These are phyloP conservation scores for Baronia brevicornis DNA, from an alignment of 2,888 invertebrate species.

Conservation along the genomic window DNA sequence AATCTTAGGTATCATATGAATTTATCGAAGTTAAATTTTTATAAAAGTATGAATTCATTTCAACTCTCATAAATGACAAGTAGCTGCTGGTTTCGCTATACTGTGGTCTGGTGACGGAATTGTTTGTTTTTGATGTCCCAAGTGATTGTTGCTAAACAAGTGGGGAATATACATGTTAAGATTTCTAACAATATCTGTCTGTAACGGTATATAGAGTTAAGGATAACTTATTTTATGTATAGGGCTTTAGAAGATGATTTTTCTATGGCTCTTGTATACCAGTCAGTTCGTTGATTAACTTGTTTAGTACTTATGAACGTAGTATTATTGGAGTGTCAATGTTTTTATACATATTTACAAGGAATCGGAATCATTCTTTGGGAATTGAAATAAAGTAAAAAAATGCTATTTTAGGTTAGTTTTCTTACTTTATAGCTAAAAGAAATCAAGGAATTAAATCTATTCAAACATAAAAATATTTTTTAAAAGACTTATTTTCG, in stretches of 20 bases:
- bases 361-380: slow-evolving; percentile 27
- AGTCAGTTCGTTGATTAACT: slow-evolving; percentile 19
- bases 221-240: slow-evolving; percentile 32
- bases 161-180: slow-evolving; percentile 21
- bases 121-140: slow-evolving; percentile 26
- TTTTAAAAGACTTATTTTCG: too few relatives aligned
- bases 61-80: background rate
- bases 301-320: slow-evolving; percentile 45
- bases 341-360: slow-evolving; percentile 69
- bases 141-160: slow-evolving; percentile 23
- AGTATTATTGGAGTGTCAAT: slow-evolving; percentile 52
- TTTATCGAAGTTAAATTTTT: background rate
- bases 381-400: slow-evolving; percentile 3
- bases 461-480: too few relatives aligned
- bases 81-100: slow-evolving; percentile 18
- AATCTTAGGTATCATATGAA: too few relatives aligned
- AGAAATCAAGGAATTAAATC: too few relatives aligned
- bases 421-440: too few relatives aligned
- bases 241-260: background rate
- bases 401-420: background rate
- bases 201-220: slow-evolving; percentile 24
- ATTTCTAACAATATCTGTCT: slow-evolving; percentile 30
- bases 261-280: too few relatives aligned
- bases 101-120: slow-evolving; percentile 25
- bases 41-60: background rate